Conservation (phyloP, 2,797 vertebrate genomes). For the Sternotherus odoratus region DNA sequence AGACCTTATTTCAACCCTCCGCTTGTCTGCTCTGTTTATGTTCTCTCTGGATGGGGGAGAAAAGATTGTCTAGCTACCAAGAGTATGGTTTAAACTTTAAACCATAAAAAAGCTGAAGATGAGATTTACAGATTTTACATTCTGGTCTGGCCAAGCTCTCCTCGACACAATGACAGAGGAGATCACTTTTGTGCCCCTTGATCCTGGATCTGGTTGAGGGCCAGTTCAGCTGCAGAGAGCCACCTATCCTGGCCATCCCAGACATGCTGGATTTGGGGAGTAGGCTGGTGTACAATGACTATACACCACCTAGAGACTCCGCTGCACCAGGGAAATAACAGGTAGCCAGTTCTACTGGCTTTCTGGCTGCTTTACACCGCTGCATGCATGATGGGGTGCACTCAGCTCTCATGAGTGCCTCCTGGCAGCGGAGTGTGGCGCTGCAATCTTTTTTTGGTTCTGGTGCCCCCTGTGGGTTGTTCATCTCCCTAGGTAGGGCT, state of each 20-base stretch:
- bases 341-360: constrained; percentile 35
- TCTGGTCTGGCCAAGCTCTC: not conserved
- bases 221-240: not conserved
- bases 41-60: not conserved
- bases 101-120: constrained; percentile 28
- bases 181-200: not conserved
- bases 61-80: not conserved
- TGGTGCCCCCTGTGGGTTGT: no score
- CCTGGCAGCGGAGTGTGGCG: no score
- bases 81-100: constrained; percentile 22
- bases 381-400: no score
- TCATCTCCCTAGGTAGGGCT: no score
- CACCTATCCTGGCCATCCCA: not conserved
- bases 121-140: constrained; percentile 46
- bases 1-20: not conserved
- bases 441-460: no score
- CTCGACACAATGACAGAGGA: not conserved
- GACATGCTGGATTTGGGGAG: rapidly evolving
- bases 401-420: no score
- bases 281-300: not conserved
- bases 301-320: not conserved
- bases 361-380: not conserved
- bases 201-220: not conserved
- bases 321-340: not conserved
- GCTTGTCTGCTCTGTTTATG: not conserved